Base-by-base conservation (phyloP, 1,140 invertebrate genomes). In the Zaprionus gabonicus region DNA sequence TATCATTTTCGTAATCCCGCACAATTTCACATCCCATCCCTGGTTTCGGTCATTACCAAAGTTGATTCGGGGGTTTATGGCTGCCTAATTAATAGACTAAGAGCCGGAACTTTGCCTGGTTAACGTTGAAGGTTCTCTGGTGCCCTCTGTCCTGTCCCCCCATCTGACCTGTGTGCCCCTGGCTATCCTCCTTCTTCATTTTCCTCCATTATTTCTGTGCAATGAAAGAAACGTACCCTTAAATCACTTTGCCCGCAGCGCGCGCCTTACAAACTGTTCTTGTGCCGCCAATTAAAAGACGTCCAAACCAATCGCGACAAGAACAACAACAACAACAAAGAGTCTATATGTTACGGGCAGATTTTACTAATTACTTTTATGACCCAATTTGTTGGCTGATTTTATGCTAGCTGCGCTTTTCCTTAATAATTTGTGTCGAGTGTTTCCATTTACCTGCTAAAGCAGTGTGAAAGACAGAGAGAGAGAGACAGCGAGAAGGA, bases 331-430 rank as follows among this genome's bases (percentile, higher is more conserved):
- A 31, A 38, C 51, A 53, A 55, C 4, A 13, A 10, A 56, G 10
- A 23, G 46, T 51, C 20, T 20, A 17, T 41, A 56, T 51, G 38
- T 66, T 55, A 17, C 63, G 65, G 78, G 74, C 85, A 88, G 84
- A 84, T 85, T 88, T 81, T 55, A 70, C 78, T 88, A 88, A 88
- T 88, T 88, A 88, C 81, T 88, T 88, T 88, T 90, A 88, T 88
- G 84, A 88, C 84, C 84, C 81, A 90, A 88, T 88, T 88, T 81
- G 78, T 55, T 70, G 46, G 59, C 68, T 71, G 62, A 66, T 76
- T 76, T 56, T 56, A 58, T 74, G 69, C 62, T 66, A 71, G 78
- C 83, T 82, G 83, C 72, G 69, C 76, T 63, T 64, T 78, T 77
- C 77, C 67, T 74, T 78, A 86, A 82, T 86, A 82, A 85, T 87